Evolutionary conservation across 2,888 invertebrate genomes (phyloP), one percentile per base, ranked within the genome.

Genomic region (Volucella inflata): DNA sequence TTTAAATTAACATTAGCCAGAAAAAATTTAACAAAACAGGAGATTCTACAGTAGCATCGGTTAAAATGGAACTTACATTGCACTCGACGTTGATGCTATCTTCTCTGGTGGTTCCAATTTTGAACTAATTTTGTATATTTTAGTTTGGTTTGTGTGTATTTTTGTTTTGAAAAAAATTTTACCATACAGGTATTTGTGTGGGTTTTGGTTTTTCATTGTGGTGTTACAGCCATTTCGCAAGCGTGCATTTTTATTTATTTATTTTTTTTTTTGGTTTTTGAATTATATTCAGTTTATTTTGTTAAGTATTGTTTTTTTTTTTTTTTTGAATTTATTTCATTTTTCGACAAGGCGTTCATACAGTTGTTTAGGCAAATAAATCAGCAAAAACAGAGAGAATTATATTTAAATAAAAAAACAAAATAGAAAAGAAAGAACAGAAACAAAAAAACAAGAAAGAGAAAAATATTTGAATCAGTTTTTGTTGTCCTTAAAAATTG

Each of bases 61-160:
- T 76, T 76, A 81, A 87, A 87, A 83, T 81, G 78, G 87, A 87
- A 90, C 90, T 90, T 90, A 90, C 90, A 89, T 89, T 88, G 89
- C 89, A 82, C 89, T 88, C 80, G 90, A 89, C 87, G 88, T 89
- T 87, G 89, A 88, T 87, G 88, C 87, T 87, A 89, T 88, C 88
- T 90, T 89, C 88, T 90, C 89, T 83, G 89, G 89, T 87, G 88
- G 88, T 89, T 90, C 90, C 90, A 90, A 89, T 89, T 90, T 90
- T 85, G 90, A 89, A 89, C 90, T 90, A 87, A 87, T 88, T 79
- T 78, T 70, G 48, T 76, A 51, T 87, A 8, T 44, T 44, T 38
- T 36, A 42, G 6, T 53, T 44, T 62, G 4, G 17, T 57, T 46
- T 65, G 57, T 72, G 71, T 78, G 77, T 71, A 55, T 81, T 11